These are phyloP conservation scores for Platycheirus albimanus DNA, from an alignment of 2,888 invertebrate species.

Conservation along the genomic window DNA sequence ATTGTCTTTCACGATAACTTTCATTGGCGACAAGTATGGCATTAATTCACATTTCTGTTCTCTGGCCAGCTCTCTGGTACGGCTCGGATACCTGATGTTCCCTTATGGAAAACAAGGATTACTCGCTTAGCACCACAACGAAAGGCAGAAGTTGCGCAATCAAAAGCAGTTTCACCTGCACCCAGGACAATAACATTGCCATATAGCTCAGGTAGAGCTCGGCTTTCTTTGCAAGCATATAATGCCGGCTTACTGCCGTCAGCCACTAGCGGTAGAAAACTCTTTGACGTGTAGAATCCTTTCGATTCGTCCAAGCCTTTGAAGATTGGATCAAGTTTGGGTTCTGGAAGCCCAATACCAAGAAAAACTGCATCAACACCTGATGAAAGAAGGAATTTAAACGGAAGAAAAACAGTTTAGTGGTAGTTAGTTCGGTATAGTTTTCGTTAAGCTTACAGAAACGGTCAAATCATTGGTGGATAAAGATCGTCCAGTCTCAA, in stretches of 20 bases:
- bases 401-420: background rate
- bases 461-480: slow-evolving; percentile 89
- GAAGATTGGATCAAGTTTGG: slow-evolving; percentile 92
- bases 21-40: slow-evolving; percentile 94
- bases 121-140: slow-evolving; percentile 97
- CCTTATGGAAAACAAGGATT: slow-evolving; percentile 96
- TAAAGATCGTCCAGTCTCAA: slow-evolving; percentile 89
- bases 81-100: slow-evolving; percentile 96
- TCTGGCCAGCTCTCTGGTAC: slow-evolving; percentile 98
- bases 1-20: slow-evolving; percentile 90
- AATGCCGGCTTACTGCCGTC: slow-evolving; percentile 94
- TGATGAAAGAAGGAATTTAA: slow-evolving; percentile 85
- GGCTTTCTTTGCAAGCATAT: slow-evolving; percentile 89
- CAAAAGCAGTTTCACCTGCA: slow-evolving; percentile 99
- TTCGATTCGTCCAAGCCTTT: slow-evolving; percentile 88
- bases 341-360: slow-evolving; percentile 95
- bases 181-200: slow-evolving; percentile 96
- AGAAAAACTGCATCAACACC: slow-evolving; percentile 92
- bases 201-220: slow-evolving; percentile 87
- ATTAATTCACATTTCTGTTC: slow-evolving; percentile 99
- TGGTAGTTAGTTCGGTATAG: background rate
- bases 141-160: slow-evolving; percentile 98
- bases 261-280: slow-evolving; percentile 94
- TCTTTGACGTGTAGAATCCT: slow-evolving; percentile 98
- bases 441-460: slow-evolving; percentile 82